Conservation (phyloP, 2,113 vertebrate species). For the Sisor rabdophorus region DNA sequence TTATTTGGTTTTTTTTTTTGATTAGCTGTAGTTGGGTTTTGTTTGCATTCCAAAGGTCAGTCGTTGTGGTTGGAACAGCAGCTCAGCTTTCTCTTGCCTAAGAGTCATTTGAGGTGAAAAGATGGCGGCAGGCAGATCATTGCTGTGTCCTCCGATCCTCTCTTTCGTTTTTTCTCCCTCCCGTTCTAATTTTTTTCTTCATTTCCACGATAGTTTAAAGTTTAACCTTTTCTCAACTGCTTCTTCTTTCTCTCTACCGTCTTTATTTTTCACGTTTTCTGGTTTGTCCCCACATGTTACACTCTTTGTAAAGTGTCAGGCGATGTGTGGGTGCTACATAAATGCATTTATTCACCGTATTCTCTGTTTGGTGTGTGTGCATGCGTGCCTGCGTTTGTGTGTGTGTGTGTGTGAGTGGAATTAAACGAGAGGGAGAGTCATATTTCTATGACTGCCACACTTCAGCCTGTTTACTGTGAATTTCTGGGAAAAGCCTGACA, state of each 20-base stretch:
- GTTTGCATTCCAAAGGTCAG: conserved; percentile 43
- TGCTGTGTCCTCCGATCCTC: background rate
- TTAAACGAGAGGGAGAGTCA: background rate
- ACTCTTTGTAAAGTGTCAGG: conserved; percentile 15
- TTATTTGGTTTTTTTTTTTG: conserved; percentile 22
- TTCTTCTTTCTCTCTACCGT: background rate
- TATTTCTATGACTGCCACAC: conserved; percentile 18
- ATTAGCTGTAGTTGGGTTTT: conserved; percentile 17
- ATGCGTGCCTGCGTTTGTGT: background rate
- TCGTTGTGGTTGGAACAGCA: conserved; percentile 25
- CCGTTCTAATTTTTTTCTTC: background rate
- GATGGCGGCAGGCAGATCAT: conserved; percentile 23
- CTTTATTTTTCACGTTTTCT: conserved; percentile 20
- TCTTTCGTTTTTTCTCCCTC: background rate
- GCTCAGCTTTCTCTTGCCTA: conserved; percentile 25
- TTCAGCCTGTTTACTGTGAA: conserved; percentile 17
- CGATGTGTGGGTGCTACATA: conserved; percentile 18
- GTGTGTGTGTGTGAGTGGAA: background rate
- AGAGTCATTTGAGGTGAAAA: conserved; percentile 46
- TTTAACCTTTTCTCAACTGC: background rate
- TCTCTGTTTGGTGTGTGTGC: background rate
- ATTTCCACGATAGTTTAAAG: background rate
- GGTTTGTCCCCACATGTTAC: conserved; percentile 21
- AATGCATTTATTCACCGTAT: conserved; percentile 33
- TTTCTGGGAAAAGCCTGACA: conserved; percentile 34